Conservation (phyloP, 2,888 invertebrate genomes). For the Andrena camellia region DNA sequence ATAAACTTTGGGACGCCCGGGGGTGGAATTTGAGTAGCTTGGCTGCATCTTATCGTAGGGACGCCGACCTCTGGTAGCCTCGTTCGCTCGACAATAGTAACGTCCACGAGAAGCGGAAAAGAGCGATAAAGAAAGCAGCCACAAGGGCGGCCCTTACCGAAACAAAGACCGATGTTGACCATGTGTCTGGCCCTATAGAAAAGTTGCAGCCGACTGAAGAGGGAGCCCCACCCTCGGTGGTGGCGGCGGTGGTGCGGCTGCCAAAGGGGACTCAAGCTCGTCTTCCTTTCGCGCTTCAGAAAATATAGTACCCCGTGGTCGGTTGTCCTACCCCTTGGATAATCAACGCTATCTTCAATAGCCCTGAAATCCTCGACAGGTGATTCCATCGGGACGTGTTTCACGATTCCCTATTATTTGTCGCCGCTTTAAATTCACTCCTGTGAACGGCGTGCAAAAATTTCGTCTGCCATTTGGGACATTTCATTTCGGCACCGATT, state of each 20-base stretch:
- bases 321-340: slow-evolving; percentile 20
- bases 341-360: slow-evolving; percentile 6
- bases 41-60: slow-evolving; percentile 19
- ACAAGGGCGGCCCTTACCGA: slow-evolving; percentile 74
- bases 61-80: slow-evolving; percentile 14
- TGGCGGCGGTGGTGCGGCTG: slow-evolving; percentile 29
- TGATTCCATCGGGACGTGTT: neutral
- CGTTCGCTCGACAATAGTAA: slow-evolving; percentile 32
- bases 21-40: slow-evolving; percentile 11
- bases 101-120: slow-evolving; percentile 39
- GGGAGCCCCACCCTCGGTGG: slow-evolving; percentile 25
- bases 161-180: slow-evolving; percentile 81
- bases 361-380: neutral
- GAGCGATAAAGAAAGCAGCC: slow-evolving; percentile 47
- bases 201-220: slow-evolving; percentile 68
- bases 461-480: neutral
- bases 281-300: slow-evolving; percentile 23
- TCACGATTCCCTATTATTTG: neutral
- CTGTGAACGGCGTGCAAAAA: neutral
- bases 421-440: neutral
- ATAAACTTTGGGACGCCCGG: neutral
- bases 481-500: neutral
- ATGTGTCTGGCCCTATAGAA: slow-evolving; percentile 79
- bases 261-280: slow-evolving; percentile 58
- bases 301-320: slow-evolving; percentile 18